Conservation (phyloP, 2,113 vertebrate genomes). For the Protomyctophum bolini region DNA sequence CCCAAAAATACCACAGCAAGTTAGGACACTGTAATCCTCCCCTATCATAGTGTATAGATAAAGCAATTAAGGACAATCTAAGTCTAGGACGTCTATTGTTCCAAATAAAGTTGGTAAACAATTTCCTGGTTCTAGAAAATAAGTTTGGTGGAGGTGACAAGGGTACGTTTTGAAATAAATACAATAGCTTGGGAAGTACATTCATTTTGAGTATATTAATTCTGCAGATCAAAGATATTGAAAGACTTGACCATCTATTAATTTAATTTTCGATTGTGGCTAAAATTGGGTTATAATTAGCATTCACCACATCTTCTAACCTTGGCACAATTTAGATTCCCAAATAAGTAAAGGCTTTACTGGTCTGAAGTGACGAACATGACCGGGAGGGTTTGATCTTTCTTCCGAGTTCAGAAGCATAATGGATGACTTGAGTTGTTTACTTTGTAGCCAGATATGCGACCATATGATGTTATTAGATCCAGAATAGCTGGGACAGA, state of each 20-base stretch:
- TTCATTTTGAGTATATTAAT: too few relatives aligned
- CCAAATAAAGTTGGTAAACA: too few relatives aligned
- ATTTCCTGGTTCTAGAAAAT: constrained; percentile 1
- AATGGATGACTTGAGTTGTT: too few relatives aligned
- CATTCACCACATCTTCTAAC: neutral
- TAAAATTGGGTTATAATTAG: too few relatives aligned
- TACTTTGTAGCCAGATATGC: too few relatives aligned
- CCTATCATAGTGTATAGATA: constrained; percentile 18
- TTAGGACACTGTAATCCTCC: constrained; percentile 12
- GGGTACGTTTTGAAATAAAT: neutral
- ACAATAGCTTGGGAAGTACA: too few relatives aligned
- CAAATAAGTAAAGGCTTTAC: constrained; percentile 7
- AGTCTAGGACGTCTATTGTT: constrained; percentile 21
- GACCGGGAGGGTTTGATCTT: neutral
- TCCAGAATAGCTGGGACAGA: too few relatives aligned
- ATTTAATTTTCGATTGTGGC: too few relatives aligned
- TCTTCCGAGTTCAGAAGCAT: too few relatives aligned
- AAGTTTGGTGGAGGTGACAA: neutral
- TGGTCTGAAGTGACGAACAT: neutral
- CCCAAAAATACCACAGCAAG: constrained; percentile 14
- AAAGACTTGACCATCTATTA: too few relatives aligned
- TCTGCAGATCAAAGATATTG: too few relatives aligned
- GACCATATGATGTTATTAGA: too few relatives aligned
- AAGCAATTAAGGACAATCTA: constrained; percentile 6
- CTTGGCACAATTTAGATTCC: constrained; percentile 15